Conservation (phyloP, 92 coral and sea anemone species). For the Ricordea florida region DNA sequence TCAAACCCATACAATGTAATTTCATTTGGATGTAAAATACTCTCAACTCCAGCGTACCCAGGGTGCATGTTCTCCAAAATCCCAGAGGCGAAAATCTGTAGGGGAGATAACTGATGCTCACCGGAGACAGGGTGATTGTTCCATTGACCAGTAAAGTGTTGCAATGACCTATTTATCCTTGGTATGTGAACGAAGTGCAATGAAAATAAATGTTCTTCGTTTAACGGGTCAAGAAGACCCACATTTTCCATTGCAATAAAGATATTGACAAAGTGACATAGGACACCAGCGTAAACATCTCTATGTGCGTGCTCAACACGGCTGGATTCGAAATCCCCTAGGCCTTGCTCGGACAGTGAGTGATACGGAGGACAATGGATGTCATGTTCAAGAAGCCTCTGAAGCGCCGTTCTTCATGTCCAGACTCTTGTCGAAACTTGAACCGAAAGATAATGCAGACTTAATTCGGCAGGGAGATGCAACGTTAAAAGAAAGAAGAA, state of each 20-base stretch:
- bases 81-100: constrained; percentile 54
- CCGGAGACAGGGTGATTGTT: constrained; percentile 47
- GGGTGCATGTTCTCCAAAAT: constrained; percentile 45
- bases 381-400: constrained; percentile 14
- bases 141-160: constrained; percentile 41
- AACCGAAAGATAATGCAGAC: constrained; percentile 34
- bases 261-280: constrained; percentile 39
- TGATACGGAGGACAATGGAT: constrained; percentile 60
- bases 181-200: constrained; percentile 34
- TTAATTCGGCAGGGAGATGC: constrained; percentile 62
- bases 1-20: constrained; percentile 35
- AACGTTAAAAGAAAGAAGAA: constrained; percentile 33
- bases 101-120: constrained; percentile 39
- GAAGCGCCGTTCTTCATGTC: constrained; percentile 56
- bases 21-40: constrained; percentile 16
- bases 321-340: constrained; percentile 48
- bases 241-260: constrained; percentile 30
- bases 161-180: constrained; percentile 39
- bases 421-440: too few species aligned
- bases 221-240: constrained; percentile 29
- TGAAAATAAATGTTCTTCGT: constrained; percentile 42
- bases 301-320: constrained; percentile 51
- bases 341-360: constrained; percentile 39
- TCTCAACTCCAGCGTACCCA: constrained; percentile 48
- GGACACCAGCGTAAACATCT: constrained; percentile 41